A percentile compares a stretch with the other conserved stretches of the same genome.
phyloP scores from a whole-genome alignment of 1,140 invertebrate species.

The Choristoneura fumiferana region DNA sequence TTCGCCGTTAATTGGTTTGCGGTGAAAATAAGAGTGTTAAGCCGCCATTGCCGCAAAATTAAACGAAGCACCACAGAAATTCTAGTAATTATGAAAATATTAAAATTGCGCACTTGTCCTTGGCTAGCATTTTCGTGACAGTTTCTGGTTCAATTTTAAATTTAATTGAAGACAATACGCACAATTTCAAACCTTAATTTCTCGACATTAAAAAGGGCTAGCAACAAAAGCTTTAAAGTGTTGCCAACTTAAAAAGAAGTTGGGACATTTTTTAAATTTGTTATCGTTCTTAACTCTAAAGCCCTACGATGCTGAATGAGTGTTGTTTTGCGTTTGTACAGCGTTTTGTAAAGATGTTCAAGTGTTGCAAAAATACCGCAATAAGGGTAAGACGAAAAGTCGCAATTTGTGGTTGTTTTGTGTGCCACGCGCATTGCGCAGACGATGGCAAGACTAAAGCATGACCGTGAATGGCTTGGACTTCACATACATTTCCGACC shows the following conservation, averaged over 20 bases:
- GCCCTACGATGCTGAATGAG: neutral
- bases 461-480: constrained; percentile 1
- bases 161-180: neutral
- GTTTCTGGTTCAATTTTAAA: constrained; percentile 9
- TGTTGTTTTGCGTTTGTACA: neutral
- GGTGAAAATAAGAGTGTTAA: neutral
- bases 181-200: neutral
- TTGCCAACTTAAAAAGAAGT: neutral
- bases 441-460: neutral
- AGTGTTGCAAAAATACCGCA: constrained; percentile 9
- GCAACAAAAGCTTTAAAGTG: neutral
- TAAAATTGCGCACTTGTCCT: constrained; percentile 14
- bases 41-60: constrained; percentile 7
- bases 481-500: too few species aligned
- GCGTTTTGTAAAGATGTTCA: neutral
- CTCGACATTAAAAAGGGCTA: neutral
- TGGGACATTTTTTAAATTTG: neutral
- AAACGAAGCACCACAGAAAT: neutral
- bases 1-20: neutral
- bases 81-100: constrained; percentile 11
- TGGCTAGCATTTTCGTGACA: constrained; percentile 16
- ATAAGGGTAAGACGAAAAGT: constrained; percentile 3
- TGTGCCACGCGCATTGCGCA: constrained; percentile 6
- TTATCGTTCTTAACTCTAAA: neutral
- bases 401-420: constrained; percentile 15